A percentile compares a stretch with the other conserved stretches of the same genome.
These are phyloP conservation scores for Creontiades dilutus DNA, from an alignment of 2,888 invertebrate genomes.

Conservation along the genomic window DNA sequence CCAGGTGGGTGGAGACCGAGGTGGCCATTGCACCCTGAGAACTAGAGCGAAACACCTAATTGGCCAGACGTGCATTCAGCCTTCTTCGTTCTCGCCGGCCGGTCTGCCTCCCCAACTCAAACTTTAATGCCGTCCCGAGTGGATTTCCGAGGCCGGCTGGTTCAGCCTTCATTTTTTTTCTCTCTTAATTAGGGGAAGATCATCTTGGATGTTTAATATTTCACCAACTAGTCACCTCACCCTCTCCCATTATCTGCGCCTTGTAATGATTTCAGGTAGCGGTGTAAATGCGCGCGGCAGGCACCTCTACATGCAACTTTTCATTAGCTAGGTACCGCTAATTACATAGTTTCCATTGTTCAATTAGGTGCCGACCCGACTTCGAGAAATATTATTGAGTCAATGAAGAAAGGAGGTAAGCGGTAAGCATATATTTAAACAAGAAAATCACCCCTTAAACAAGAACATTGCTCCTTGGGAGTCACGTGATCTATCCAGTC, in stretches of 20 bases:
- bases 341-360: background rate
- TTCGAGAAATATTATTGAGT: background rate
- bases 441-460: too few relatives aligned
- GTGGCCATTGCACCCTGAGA: conserved; percentile 28
- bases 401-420: too few relatives aligned
- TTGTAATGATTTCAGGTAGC: conserved; percentile 29
- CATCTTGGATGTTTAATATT: conserved; percentile 23
- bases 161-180: background rate
- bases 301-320: background rate
- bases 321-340: background rate
- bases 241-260: background rate
- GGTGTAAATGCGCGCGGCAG: conserved; percentile 15
- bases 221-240: conserved; percentile 15
- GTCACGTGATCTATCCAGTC: too few relatives aligned
- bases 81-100: conserved; percentile 5
- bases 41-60: conserved; percentile 39
- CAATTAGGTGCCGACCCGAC: background rate
- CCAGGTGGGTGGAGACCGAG: conserved; percentile 7
- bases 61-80: conserved; percentile 36
- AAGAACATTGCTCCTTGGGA: too few relatives aligned
- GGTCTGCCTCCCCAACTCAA: conserved; percentile 20
- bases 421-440: too few relatives aligned
- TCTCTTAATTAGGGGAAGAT: background rate
- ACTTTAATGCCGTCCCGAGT: background rate
- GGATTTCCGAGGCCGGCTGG: background rate